Base-by-base conservation (phyloP, 2,888 invertebrate genomes). In the Metacarcinus magister region DNA sequence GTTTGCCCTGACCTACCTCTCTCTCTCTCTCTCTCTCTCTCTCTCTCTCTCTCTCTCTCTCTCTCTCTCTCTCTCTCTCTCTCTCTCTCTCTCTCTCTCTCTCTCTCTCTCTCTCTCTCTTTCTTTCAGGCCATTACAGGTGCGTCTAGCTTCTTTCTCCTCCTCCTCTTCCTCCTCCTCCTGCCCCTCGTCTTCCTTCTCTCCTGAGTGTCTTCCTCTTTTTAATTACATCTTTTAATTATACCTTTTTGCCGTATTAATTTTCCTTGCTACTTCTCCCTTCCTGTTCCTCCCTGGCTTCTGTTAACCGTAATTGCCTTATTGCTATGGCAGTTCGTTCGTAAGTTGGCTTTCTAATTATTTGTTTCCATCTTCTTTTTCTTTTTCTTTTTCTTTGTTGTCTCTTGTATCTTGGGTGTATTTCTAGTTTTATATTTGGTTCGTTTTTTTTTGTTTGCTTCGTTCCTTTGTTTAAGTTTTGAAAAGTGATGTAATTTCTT, bases 31-130 rank as follows among this genome's bases (percentile, higher is more conserved):
- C 43, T 92, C 39, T 67, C 32, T 75, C 94, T 75, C 93, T 43
- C 94, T 94, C 94, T 75, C 94, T 75, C 67, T 75, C 75, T 75
- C 94, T 75, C 75, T 94, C 67, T 94, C 75, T 54, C 94, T 94
- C 75, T 93, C 39, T 67, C 43, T 60, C 54, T 44, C 75, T 82
- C n/a, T 92, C 92, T 92, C 92, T 82, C 43, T 75, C 92, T 92
- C 44, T 48, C 44, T n/a, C 28, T 48, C 92, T 60, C 43, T 60
- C 44, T 39, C 32, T 75, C 60, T 32, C 60, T 82, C 87, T 82
- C 46, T 82, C 46, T 48, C 32, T 92, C 13, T 46, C 82, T 82
- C 13, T 48, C 32, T 92, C 67, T 32, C 67, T 87, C 94, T 94
- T 32, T 94, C 87, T 48, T 32, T 92, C 16, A 39, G 48, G n/a